Evolutionary conservation across 2,113 vertebrate species (phyloP).

Genomic region (Tonatia bakeri): DNA sequence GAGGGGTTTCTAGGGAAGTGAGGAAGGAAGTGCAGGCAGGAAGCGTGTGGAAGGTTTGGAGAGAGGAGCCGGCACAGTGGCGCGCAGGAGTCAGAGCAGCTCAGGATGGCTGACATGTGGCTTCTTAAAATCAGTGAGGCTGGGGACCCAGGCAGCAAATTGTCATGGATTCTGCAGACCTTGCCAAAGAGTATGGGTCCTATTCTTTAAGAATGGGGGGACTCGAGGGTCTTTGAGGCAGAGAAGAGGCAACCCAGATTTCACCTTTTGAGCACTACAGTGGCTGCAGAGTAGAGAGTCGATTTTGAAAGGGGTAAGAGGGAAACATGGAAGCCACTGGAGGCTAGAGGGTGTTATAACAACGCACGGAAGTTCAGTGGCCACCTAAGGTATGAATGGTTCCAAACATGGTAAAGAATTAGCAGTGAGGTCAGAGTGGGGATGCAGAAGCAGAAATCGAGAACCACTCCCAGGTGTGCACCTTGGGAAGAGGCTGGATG

Average conservation of each 20-base stretch:
- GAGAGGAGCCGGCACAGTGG: background rate
- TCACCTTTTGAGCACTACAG: background rate
- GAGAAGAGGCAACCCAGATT: background rate
- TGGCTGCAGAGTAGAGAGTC: background rate
- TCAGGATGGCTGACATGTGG: background rate
- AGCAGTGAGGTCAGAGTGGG: rapidly evolving
- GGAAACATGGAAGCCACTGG: background rate
- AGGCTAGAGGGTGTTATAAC: background rate
- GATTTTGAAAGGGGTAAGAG: background rate
- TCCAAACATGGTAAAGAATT: background rate
- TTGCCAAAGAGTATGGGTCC: background rate
- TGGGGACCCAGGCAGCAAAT: background rate
- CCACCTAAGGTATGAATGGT: background rate
- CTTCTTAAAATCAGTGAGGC: background rate
- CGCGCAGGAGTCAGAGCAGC: background rate
- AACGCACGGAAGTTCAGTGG: background rate
- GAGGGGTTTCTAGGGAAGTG: background rate
- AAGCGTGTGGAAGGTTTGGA: background rate
- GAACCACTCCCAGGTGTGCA: background rate
- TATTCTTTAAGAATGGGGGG: background rate
- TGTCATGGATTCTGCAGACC: background rate
- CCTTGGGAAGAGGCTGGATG: background rate
- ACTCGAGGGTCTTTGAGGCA: background rate
- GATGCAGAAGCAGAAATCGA: background rate
- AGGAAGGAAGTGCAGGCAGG: background rate